Base-by-base conservation (phyloP, 2,888 invertebrate species). In the Erpobdella octoculata region DNA sequence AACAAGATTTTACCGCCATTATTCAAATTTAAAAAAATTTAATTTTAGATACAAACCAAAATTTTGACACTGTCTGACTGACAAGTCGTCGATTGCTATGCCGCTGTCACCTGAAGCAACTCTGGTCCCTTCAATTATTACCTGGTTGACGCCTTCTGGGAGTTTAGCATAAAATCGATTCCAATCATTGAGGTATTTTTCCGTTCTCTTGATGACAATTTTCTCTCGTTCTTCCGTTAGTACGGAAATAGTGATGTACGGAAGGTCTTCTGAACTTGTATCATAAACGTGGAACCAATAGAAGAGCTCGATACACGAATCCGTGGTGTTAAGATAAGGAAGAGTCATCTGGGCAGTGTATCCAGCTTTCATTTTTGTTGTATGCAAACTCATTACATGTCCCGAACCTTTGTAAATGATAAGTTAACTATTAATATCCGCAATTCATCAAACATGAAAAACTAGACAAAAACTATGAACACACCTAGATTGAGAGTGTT, bases 391-490 rank as follows among this genome's bases (percentile, higher is more conserved):
- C 0, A 64, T n/a, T n/a, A 70, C n/a, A 70, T 73, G 72, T 12
- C 73, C 73, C 0, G 73, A 73, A 1, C n/a, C 73, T 72, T 58
- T n/a, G 48, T n/a, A n/a, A n/a, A n/a, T n/a, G n/a, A n/a, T n/a
- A n/a, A n/a, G n/a, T n/a, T n/a, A n/a, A n/a, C n/a, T n/a, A n/a
- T n/a, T n/a, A n/a, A n/a, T n/a, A n/a, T n/a, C n/a, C n/a, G n/a
- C n/a, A n/a, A n/a, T n/a, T n/a, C n/a, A n/a, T n/a, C n/a, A n/a
- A n/a, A n/a, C n/a, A n/a, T n/a, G n/a, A n/a, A n/a, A n/a, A n/a
- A n/a, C n/a, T n/a, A n/a, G n/a, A n/a, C n/a, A n/a, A n/a, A n/a
- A 41, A 8, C 28, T 2, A 53, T 5, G n/a, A 53, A 8, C 53
- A 53, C 9, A 71, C 71, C 71, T 6, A 65, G 38, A 28, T 71